Conservation (phyloP, 2,797 vertebrate species). For the Poeciliopsis turneri region DNA sequence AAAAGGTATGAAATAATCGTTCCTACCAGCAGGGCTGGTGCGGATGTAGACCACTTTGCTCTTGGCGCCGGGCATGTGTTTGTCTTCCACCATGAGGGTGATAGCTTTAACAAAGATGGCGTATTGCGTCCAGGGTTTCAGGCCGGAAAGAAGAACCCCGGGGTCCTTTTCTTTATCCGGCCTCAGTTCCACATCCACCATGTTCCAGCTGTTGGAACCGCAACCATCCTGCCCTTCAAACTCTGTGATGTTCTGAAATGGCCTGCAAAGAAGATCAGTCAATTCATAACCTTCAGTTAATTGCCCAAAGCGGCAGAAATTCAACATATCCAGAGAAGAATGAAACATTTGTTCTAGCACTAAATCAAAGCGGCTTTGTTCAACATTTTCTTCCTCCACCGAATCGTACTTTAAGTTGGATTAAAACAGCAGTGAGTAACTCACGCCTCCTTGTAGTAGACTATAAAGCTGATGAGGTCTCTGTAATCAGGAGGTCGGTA, state of each 20-base stretch:
- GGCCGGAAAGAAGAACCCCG: constrained; percentile 85
- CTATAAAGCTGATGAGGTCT: constrained; percentile 96
- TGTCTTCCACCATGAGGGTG: constrained; percentile 92
- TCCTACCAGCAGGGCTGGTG: constrained; percentile 88
- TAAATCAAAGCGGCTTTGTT: not conserved
- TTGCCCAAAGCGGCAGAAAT: not conserved
- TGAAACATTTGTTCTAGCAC: not conserved
- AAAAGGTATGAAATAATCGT: not conserved
- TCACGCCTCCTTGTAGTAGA: constrained; percentile 99
- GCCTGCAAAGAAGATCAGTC: constrained; percentile 70
- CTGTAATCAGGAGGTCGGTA: constrained; percentile 93
- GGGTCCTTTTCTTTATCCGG: constrained; percentile 88
- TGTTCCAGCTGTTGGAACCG: constrained; percentile 99
- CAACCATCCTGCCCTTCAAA: constrained; percentile 96
- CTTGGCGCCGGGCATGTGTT: constrained; percentile 90
- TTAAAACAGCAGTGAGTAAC: constrained; percentile 60
- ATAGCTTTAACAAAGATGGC: constrained; percentile 96
- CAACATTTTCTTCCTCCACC: not conserved
- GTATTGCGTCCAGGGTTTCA: constrained; percentile 98
- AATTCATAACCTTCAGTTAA: not conserved
- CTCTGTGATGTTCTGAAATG: constrained; percentile 93
- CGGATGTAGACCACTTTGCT: constrained; percentile 95
- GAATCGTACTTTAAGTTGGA: not conserved
- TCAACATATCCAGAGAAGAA: not conserved
- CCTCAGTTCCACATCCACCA: constrained; percentile 95